phyloP scores from a whole-genome alignment of 2,113 vertebrate genomes.

The Thamnaconus septentrionalis region DNA sequence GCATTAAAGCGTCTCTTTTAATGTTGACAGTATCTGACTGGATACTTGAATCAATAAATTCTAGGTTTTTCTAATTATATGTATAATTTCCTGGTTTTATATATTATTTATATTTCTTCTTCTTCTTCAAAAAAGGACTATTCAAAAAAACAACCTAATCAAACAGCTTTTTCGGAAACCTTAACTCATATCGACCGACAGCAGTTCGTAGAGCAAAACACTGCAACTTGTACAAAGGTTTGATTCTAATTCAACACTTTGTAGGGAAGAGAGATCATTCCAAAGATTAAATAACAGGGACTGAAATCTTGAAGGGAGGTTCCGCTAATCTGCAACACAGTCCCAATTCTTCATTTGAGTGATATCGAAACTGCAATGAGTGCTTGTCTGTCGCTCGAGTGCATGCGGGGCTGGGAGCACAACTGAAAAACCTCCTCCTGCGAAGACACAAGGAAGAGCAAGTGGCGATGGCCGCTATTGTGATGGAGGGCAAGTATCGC shows the following conservation, averaged over 20 bases:
- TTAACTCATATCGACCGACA: not conserved
- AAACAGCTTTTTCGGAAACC: too few species aligned
- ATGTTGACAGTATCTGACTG: constrained; percentile 7
- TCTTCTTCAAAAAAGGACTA: constrained; percentile 9
- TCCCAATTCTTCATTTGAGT: constrained; percentile 26
- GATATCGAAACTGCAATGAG: constrained; percentile 24
- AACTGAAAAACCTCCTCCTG: constrained; percentile 28
- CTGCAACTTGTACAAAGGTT: constrained; percentile 51
- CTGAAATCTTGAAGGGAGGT: constrained; percentile 27
- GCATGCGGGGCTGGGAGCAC: constrained; percentile 51
- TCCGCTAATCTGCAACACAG: constrained; percentile 34
- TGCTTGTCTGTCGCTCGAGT: constrained; percentile 36
- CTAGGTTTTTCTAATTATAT: too few species aligned
- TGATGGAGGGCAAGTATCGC: constrained; percentile 6
- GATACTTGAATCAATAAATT: constrained; percentile 2
- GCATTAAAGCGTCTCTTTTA: constrained; percentile 12
- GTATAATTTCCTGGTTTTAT: too few species aligned
- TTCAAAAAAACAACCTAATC: too few species aligned
- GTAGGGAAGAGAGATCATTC: not conserved
- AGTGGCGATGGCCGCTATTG: constrained; percentile 1
- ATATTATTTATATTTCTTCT: constrained; percentile 3
- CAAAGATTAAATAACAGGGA: constrained; percentile 39
- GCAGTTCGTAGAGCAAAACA: constrained; percentile 35
- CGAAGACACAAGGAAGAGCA: not conserved
- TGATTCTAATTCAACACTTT: constrained; percentile 49